phyloP scores from a whole-genome alignment of 2,888 invertebrate species.

The Troides aeacus region DNA sequence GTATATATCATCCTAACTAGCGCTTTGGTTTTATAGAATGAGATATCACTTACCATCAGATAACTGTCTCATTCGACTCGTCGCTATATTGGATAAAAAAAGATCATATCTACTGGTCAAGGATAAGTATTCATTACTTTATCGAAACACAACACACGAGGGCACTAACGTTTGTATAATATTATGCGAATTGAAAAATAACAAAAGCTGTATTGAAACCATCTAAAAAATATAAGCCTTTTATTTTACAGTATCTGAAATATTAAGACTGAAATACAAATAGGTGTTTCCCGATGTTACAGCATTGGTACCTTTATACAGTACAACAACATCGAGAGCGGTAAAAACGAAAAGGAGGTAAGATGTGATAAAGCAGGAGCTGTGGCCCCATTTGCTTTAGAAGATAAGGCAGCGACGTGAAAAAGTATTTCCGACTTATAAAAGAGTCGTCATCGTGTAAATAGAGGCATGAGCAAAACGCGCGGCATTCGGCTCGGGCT shows the following conservation, averaged over 20 bases:
- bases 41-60: too few species aligned
- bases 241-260: conserved; percentile 15
- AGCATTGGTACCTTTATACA: background rate
- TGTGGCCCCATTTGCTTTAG: conserved; percentile 48
- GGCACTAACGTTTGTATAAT: conserved; percentile 10
- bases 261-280: background rate
- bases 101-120: background rate
- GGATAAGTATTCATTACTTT: conserved; percentile 16
- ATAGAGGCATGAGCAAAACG: conserved; percentile 66
- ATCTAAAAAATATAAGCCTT: conserved; percentile 7
- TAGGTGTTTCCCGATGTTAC: background rate
- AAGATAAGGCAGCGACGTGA: conserved; percentile 58
- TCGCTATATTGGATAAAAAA: too few species aligned
- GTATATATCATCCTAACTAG: too few species aligned
- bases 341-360: conserved; percentile 2
- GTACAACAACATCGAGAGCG: background rate
- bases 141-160: conserved; percentile 16
- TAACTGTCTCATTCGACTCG: too few species aligned
- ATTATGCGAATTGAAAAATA: conserved; percentile 29
- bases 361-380: conserved; percentile 32
- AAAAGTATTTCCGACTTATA: conserved; percentile 55
- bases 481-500: conserved; percentile 58
- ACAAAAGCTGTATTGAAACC: conserved; percentile 20
- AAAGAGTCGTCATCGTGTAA: conserved; percentile 54
- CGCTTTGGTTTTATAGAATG: too few species aligned